phyloP scores from a whole-genome alignment of 2,113 vertebrate species.

The Ivindomyrus marchei region DNA sequence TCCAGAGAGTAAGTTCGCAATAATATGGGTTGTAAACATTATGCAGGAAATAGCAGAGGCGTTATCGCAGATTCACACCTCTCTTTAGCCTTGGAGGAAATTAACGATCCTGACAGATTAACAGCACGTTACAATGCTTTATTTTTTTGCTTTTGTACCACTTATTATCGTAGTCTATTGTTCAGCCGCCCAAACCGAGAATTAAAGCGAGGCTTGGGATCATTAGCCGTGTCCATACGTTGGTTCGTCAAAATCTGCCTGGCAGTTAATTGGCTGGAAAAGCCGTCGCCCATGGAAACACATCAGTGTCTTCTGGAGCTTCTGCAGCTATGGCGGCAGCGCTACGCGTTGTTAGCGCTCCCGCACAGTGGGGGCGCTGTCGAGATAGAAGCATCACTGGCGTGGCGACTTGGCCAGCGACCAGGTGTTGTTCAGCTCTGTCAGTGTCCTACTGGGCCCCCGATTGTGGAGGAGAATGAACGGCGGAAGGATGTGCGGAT shows the following conservation, averaged over 20 bases:
- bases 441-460: background rate
- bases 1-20: constrained; percentile 15
- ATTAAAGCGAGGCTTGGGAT: background rate
- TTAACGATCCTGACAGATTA: background rate
- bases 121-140: background rate
- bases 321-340: background rate
- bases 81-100: background rate
- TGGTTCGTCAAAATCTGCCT: background rate
- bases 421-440: constrained; percentile 2
- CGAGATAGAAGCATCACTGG: background rate
- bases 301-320: background rate
- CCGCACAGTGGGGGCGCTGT: background rate
- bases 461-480: background rate
- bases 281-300: background rate
- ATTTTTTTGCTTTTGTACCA: background rate
- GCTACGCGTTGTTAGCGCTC: background rate
- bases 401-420: background rate
- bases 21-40: background rate
- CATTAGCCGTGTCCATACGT: background rate
- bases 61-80: background rate
- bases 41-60: background rate
- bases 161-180: background rate
- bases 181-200: background rate
- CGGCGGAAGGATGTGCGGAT: constrained; percentile 1
- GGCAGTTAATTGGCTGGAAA: constrained; percentile 2